Conservation (phyloP, 2,888 invertebrate species). For the Endotricha flammealis region DNA sequence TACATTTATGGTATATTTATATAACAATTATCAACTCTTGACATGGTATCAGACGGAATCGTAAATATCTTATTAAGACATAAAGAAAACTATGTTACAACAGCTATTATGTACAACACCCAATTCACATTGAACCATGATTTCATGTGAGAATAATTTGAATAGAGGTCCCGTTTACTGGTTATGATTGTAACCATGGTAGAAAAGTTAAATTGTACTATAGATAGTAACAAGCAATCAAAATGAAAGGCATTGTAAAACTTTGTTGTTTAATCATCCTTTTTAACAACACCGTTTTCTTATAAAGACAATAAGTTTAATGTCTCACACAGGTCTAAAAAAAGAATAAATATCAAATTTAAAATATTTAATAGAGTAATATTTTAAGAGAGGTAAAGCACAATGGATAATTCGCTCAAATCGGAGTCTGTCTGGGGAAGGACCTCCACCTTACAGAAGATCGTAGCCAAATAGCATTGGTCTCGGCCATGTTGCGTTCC, state of each 20-base stretch:
- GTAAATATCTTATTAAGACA: slow-evolving; percentile 52
- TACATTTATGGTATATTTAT: slow-evolving; percentile 25
- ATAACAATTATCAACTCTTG: slow-evolving; percentile 33
- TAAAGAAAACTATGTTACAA: slow-evolving; percentile 33
- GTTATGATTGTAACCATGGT: slow-evolving; percentile 18
- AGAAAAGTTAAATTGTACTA: slow-evolving; percentile 30
- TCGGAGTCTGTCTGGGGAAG: no score
- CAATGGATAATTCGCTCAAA: no score
- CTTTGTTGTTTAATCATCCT: slow-evolving; percentile 31
- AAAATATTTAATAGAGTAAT: no score
- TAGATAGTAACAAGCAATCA: slow-evolving; percentile 41
- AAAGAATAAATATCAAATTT: no score
- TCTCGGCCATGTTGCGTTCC: no score
- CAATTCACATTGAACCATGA: not conserved
- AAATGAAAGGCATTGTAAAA: slow-evolving; percentile 30
- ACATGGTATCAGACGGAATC: slow-evolving; percentile 27
- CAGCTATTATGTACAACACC: slow-evolving; percentile 3
- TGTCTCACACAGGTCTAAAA: no score
- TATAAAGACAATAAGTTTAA: no score
- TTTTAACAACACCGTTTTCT: slow-evolving; percentile 25
- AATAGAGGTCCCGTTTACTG: no score
- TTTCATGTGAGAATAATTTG: no score
- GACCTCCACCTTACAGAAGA: no score
- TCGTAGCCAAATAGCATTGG: no score
- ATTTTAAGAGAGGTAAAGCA: no score